A percentile compares a stretch with the other conserved stretches of the same genome.
These are phyloP conservation scores for Zeugodacus cucurbitae DNA, from an alignment of 1,140 invertebrate genomes.

Conservation along the genomic window DNA sequence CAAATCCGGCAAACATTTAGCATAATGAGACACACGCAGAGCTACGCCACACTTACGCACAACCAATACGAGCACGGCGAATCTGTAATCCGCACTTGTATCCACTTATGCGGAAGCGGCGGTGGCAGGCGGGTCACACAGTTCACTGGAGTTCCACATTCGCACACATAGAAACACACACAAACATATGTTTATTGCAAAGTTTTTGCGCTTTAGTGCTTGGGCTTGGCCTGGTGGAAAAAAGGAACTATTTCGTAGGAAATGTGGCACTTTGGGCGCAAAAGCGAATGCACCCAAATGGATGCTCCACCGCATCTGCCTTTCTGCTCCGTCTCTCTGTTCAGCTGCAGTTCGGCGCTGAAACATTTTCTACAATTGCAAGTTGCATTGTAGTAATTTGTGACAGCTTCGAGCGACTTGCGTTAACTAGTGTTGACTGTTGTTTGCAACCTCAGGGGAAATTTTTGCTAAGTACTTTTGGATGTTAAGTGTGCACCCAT, in stretches of 20 bases:
- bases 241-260: constrained; percentile 16
- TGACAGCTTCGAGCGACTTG: constrained; percentile 33
- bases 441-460: constrained; percentile 25
- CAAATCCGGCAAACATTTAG: constrained; percentile 29
- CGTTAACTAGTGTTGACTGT: constrained; percentile 36
- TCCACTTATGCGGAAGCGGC: background rate
- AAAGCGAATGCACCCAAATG: background rate
- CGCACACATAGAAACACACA: background rate
- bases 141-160: background rate
- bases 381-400: constrained; percentile 33
- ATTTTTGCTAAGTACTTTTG: constrained; percentile 35
- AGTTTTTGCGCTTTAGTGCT: constrained; percentile 4
- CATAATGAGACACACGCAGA: constrained; percentile 12
- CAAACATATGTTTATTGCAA: background rate
- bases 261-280: constrained; percentile 25
- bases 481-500: constrained; percentile 17
- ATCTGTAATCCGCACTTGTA: background rate
- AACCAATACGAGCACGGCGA: background rate
- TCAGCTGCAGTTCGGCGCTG: background rate
- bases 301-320: background rate
- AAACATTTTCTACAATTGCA: constrained; percentile 25
- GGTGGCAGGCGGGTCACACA: background rate
- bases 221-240: background rate
- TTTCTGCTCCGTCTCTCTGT: background rate
- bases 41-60: background rate